Percentiles rank a stretch among this genome's conserved stretches.
phyloP scores from a whole-genome alignment of 2,113 vertebrate genomes.

The Lagopus leucura region DNA sequence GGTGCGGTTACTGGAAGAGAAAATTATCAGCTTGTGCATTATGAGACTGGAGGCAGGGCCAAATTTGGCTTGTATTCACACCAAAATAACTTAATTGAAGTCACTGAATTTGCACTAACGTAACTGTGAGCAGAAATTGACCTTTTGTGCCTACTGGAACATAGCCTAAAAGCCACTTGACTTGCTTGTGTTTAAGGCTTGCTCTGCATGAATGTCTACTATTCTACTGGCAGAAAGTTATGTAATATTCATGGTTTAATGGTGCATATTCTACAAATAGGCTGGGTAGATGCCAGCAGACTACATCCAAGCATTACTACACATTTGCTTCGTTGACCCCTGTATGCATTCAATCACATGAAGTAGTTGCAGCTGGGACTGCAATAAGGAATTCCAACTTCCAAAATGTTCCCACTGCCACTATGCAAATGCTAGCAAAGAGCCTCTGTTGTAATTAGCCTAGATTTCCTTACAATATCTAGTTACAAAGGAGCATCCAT shows the following conservation, averaged over 20 bases:
- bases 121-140: constrained; percentile 55
- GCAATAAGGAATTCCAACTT: constrained; percentile 60
- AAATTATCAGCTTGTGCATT: constrained; percentile 30
- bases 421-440: constrained; percentile 49
- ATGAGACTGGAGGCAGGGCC: not conserved
- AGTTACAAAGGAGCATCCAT: constrained; percentile 61
- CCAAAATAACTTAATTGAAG: constrained; percentile 51
- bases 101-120: constrained; percentile 56
- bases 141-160: constrained; percentile 39
- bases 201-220: constrained; percentile 36
- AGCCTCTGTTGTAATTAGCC: constrained; percentile 67
- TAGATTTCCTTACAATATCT: constrained; percentile 73
- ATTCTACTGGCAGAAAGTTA: constrained; percentile 43
- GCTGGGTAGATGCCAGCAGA: constrained; percentile 48
- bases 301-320: constrained; percentile 30
- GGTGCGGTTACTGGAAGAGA: constrained; percentile 5
- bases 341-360: constrained; percentile 11
- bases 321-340: constrained; percentile 65
- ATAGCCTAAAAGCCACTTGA: constrained; percentile 55
- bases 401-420: constrained; percentile 55
- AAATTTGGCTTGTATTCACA: constrained; percentile 31
- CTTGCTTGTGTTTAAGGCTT: constrained; percentile 30
- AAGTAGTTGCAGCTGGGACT: constrained; percentile 61
- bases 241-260: constrained; percentile 63
- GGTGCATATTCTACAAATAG: constrained; percentile 48